Conservation (phyloP, 2,113 vertebrate genomes). For the Dolichotis patagonum region DNA sequence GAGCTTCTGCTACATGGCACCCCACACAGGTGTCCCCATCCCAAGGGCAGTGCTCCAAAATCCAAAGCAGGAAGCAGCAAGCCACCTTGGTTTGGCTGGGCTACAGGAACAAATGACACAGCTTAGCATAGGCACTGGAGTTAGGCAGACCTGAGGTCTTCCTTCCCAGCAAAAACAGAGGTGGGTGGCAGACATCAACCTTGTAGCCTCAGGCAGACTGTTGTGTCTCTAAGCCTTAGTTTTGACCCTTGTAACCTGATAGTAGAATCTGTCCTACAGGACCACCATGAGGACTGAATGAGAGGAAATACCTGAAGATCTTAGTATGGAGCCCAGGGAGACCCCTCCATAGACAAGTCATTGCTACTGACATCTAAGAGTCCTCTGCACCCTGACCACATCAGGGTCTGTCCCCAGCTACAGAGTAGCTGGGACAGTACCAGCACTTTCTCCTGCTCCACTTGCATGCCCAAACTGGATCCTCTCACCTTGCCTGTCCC, state of each 20-base stretch:
- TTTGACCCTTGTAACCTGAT: not conserved
- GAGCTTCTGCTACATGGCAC: not conserved
- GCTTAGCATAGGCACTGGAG: not conserved
- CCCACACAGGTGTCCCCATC: not conserved
- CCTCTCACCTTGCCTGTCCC: not conserved
- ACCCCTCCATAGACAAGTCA: not conserved
- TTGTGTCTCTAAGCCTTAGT: not conserved
- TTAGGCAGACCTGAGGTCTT: not conserved
- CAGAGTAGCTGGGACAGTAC: not conserved
- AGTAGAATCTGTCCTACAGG: not conserved
- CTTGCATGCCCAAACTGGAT: not conserved
- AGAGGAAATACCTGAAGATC: not conserved
- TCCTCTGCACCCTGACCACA: not conserved
- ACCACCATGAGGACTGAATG: not conserved
- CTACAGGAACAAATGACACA: fast-evolving
- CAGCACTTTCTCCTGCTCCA: not conserved
- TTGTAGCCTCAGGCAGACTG: not conserved
- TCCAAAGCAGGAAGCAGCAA: not conserved
- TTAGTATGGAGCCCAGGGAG: not conserved
- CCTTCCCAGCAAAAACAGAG: not conserved
- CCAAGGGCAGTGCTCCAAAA: not conserved
- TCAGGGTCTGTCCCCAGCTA: not conserved
- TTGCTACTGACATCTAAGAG: not conserved
- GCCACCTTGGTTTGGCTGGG: not conserved
- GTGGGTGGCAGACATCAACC: not conserved